These are phyloP conservation scores for Gasterosteus nipponicus DNA, from an alignment of 2,113 vertebrate genomes.

Conservation along the genomic window DNA sequence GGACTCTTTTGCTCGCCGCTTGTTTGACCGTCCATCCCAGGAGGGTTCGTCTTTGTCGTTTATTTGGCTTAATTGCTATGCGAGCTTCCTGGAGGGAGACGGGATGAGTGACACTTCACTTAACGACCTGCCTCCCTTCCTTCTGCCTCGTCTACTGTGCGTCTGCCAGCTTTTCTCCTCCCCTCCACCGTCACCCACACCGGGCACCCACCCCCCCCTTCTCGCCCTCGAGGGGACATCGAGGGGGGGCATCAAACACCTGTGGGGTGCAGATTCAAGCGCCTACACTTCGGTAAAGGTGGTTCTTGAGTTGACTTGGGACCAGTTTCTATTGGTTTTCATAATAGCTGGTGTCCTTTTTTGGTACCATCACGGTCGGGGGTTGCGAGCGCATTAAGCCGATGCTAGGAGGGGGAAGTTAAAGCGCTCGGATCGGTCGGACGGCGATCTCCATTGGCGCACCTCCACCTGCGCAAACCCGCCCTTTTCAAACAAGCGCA, in stretches of 20 bases:
- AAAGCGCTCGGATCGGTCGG: neutral
- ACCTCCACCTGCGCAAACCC: neutral
- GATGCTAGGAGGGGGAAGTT: neutral
- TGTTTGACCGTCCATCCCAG: slow-evolving; percentile 60
- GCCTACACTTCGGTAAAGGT: neutral
- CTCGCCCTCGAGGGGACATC: slow-evolving; percentile 29
- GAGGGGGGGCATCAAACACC: slow-evolving; percentile 77
- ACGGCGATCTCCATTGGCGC: neutral
- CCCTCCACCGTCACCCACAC: slow-evolving; percentile 22
- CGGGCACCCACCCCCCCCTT: slow-evolving; percentile 17
- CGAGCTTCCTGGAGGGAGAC: slow-evolving; percentile 52
- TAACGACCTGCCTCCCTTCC: slow-evolving; percentile 66
- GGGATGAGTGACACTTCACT: slow-evolving; percentile 77
- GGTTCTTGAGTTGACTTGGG: neutral
- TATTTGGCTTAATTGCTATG: slow-evolving; percentile 81
- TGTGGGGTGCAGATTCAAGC: slow-evolving; percentile 61
- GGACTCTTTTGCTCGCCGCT: slow-evolving; percentile 40
- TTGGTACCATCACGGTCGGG: neutral
- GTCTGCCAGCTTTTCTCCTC: slow-evolving; percentile 71
- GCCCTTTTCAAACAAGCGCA: neutral
- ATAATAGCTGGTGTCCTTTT: neutral
- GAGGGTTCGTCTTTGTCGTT: slow-evolving; percentile 75
- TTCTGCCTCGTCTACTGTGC: slow-evolving; percentile 62
- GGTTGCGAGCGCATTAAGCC: neutral
- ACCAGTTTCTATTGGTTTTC: neutral